phyloP scores from a whole-genome alignment of 2,113 vertebrate species.

The Ginglymostoma cirratum region DNA sequence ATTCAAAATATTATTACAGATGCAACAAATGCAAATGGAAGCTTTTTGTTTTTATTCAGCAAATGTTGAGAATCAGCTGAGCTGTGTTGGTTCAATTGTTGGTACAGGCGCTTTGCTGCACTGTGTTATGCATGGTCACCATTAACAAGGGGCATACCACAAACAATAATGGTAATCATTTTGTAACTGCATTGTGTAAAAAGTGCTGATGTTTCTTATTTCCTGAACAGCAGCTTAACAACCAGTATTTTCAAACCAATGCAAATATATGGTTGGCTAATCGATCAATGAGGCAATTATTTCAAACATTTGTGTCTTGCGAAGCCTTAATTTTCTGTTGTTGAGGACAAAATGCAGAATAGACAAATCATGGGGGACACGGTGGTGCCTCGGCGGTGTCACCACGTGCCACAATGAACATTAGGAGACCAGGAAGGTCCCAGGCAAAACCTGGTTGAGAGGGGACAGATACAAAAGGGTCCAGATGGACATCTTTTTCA shows the following conservation, averaged over 20 bases:
- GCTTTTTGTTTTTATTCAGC: neutral
- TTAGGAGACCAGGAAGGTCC: neutral
- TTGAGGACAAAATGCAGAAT: neutral
- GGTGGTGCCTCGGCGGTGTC: neutral
- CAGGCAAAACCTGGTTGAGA: neutral
- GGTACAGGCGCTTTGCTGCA: neutral
- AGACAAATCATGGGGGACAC: neutral
- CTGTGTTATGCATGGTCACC: neutral
- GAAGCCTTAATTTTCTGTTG: neutral
- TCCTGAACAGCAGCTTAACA: neutral
- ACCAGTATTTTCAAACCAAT: neutral
- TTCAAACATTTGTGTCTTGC: neutral
- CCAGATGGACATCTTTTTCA: too few species aligned
- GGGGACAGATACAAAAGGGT: too few species aligned
- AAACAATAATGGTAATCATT: neutral
- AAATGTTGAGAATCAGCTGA: neutral
- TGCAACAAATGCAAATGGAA: neutral
- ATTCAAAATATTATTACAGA: conserved; percentile 21
- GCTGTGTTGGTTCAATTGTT: neutral
- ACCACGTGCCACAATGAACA: neutral
- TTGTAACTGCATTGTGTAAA: neutral
- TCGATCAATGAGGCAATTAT: neutral
- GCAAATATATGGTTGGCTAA: neutral
- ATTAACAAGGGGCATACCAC: neutral
- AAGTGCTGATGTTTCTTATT: neutral